Evolutionary conservation across 1,140 invertebrate species (phyloP).

Genomic region (Nylanderia fulva): DNA sequence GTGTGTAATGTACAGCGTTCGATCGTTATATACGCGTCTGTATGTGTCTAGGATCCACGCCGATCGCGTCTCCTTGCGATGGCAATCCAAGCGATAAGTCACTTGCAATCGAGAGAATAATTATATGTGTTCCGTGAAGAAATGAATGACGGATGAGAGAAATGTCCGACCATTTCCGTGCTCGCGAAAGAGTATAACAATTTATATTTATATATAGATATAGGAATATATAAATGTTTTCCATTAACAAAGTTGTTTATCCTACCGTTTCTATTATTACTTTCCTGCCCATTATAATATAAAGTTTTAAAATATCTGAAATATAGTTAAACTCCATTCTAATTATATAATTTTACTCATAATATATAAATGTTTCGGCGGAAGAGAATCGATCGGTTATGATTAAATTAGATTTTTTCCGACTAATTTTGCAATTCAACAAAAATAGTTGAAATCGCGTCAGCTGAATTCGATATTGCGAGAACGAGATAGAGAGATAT

Average conservation of each 20-base stretch:
- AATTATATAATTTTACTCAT: background rate
- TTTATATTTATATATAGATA: too few species aligned
- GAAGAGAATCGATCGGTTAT: background rate
- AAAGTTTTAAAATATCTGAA: constrained; percentile 8
- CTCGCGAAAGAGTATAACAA: background rate
- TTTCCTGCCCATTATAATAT: constrained; percentile 3
- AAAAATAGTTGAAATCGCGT: background rate
- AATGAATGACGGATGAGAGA: background rate
- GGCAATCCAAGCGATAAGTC: constrained; percentile 1
- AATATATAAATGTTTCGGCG: background rate
- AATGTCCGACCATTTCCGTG: constrained; percentile 7
- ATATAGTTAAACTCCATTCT: background rate
- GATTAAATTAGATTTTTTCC: background rate
- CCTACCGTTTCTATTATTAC: constrained; percentile 15
- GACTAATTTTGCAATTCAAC: background rate
- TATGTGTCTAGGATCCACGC: constrained; percentile 13
- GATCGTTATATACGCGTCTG: constrained; percentile 43
- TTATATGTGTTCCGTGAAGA: background rate
- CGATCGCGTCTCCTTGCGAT: constrained; percentile 15
- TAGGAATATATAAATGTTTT: background rate
- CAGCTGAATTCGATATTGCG: background rate
- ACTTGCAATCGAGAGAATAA: background rate
- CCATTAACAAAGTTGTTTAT: background rate
- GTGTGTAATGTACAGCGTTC: constrained; percentile 14
- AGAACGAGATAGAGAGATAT: background rate